Base-by-base conservation (phyloP, 2,113 vertebrate species). In the Mugil cephalus region DNA sequence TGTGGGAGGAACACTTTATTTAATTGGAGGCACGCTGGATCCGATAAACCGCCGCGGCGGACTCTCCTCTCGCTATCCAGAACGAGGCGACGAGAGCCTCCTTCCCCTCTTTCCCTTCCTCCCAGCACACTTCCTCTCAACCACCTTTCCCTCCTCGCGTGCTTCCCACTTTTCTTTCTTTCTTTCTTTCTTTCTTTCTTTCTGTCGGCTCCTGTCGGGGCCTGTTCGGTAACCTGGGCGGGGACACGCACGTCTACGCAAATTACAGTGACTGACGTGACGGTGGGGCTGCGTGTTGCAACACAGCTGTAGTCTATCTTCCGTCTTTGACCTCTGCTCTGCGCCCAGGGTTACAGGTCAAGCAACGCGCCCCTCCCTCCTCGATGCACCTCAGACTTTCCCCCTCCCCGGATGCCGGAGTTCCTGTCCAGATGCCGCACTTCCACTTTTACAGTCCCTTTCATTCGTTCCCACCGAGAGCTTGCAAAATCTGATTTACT, bases 381-480 rank as follows among this genome's bases (percentile, higher is more conserved):
- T 84, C 76, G 51, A 75, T 61, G 46, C 59, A 50, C 34, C 19
- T 45, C 10, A 1, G 40, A 45, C 47, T 60, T n/a, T 45, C 45
- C 62, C 77, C 66, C 64, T 74, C 68, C 60, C 69, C 51, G 76
- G 80, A 88, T 73, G 69, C 66, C 64, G 8, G 19, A 72, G 46
- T 88, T 89, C 87, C 87, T 84, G 65, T 82, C 79, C 79, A 87
- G 71, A 90, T 86, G 73, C 75, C 59, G 17, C 56, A 71, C 69
- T 81, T 88, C 80, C 83, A 77, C 42, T 73, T 21, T 52, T 34
- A 55, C 38, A 52, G 13, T 58, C 30, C 18, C 10, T 46, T n/a
- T 3, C 11, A 54, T 65, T 60, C 61, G 72, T 1, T n/a, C 17
- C 36, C 7, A 0, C 3, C 0, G 68, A 77, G 68, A 45, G 30